Base-by-base conservation (phyloP, 2,888 invertebrate genomes). In the Cremastobaeus sp. region DNA sequence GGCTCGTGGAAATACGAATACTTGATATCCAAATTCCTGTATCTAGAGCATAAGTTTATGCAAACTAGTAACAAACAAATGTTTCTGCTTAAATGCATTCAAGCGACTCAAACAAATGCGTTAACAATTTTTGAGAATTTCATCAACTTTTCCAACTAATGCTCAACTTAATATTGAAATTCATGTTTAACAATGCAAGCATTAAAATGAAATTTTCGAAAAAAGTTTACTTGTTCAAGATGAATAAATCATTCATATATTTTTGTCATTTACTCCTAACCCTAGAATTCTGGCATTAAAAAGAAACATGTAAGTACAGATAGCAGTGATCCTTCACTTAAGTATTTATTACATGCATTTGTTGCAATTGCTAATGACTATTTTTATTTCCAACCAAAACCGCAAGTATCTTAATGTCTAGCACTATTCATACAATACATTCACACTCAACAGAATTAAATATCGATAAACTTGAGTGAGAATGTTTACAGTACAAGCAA, bases 221-320 rank as follows among this genome's bases (percentile, higher is more conserved):
- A 60, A 65, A 65, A 32, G 30, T 52, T 60, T 59, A 32, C 28
- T 39, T 57, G 39, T 21, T 45, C 39, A 5, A 5, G 32, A 45
- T 54, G 30, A 54, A 48, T n/a, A 11, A 73, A 35, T 66, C 18
- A 73, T 73, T 73, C 34, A 68, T 68, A 59, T 54, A 11, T 72
- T 72, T 72, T 72, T 72, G 59, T 64, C 68, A 64, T 74, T 64
- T 64, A 59, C 21, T 64, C 37, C 57, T 68, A 62, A 62, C 62
- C 45, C 64, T 59, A 68, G 68, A 73, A 18, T 52, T 54, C 66
- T 47, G 72, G 66, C 55, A 41, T 47, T 54, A 72, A 72, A 72
- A 72, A 72, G 60, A 72, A 55, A 66, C 60, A 72, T 66, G 72
- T 72, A 55, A 72, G 72, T 72, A 72, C 48, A 34, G 9, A 37